Evolutionary conservation across 2,888 invertebrate species (phyloP).

Genomic region (Fissipunctia ypsillon): DNA sequence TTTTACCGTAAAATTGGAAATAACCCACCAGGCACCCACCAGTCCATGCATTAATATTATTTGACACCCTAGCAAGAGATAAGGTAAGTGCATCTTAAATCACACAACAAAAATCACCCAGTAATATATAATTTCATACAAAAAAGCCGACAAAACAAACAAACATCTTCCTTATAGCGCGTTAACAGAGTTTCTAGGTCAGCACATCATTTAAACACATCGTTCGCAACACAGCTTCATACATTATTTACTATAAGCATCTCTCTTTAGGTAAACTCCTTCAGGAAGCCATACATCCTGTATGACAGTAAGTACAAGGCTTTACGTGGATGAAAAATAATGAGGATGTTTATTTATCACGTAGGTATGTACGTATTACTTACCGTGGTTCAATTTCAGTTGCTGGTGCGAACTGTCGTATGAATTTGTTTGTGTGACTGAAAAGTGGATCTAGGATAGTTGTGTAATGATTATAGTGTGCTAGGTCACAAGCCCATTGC

Average conservation of each 20-base stretch:
- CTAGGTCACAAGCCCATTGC: background rate
- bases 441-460: background rate
- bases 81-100: constrained; percentile 12
- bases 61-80: background rate
- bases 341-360: constrained; percentile 30
- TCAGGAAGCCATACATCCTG: constrained; percentile 57
- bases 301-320: constrained; percentile 48
- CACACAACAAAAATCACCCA: constrained; percentile 10
- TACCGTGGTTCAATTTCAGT: background rate
- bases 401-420: background rate
- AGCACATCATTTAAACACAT: constrained; percentile 41
- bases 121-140: constrained; percentile 43
- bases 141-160: constrained; percentile 37
- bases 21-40: background rate
- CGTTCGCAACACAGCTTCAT: constrained; percentile 35
- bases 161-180: constrained; percentile 47
- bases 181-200: constrained; percentile 58
- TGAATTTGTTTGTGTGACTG: background rate
- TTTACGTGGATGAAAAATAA: constrained; percentile 7
- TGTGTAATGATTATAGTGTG: background rate
- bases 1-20: background rate
- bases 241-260: constrained; percentile 48
- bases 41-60: background rate
- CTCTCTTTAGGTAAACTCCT: constrained; percentile 46
- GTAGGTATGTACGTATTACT: constrained; percentile 1